These are phyloP conservation scores for Paramacrobiotus metropolitanus DNA, from an alignment of 1,140 invertebrate genomes.

Conservation along the genomic window DNA sequence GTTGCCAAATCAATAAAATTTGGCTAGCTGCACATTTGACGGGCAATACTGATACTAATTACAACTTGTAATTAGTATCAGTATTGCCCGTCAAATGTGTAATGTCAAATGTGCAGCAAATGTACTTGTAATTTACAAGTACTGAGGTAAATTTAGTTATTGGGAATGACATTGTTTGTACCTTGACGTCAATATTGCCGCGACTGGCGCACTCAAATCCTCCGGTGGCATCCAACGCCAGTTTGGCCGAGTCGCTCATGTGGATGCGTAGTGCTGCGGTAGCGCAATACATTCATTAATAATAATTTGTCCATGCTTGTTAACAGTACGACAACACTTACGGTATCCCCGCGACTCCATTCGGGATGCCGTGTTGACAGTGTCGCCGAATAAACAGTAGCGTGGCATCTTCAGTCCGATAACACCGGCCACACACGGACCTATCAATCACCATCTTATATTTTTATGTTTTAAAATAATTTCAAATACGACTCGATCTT, in stretches of 20 bases:
- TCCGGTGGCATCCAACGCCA: constrained; percentile 49
- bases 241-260: constrained; percentile 62
- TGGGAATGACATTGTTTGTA: no score
- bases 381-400: constrained; percentile 39
- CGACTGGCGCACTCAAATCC: constrained; percentile 51
- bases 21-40: no score
- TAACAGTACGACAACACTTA: no score
- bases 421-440: constrained; percentile 39
- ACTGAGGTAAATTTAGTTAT: no score
- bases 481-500: not conserved
- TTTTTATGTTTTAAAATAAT: not conserved
- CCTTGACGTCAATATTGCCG: constrained; percentile 33
- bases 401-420: constrained; percentile 39
- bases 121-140: no score
- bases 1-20: no score
- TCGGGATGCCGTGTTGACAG: constrained; percentile 28
- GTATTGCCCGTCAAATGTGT: no score
- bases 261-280: constrained; percentile 46
- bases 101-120: no score
- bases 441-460: constrained; percentile 6
- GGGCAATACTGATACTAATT: no score
- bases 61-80: no score
- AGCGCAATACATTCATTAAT: no score
- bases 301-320: no score
- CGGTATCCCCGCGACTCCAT: constrained; percentile 31